phyloP scores from a whole-genome alignment of 1,140 invertebrate species.

The Drosophila sechellia region DNA sequence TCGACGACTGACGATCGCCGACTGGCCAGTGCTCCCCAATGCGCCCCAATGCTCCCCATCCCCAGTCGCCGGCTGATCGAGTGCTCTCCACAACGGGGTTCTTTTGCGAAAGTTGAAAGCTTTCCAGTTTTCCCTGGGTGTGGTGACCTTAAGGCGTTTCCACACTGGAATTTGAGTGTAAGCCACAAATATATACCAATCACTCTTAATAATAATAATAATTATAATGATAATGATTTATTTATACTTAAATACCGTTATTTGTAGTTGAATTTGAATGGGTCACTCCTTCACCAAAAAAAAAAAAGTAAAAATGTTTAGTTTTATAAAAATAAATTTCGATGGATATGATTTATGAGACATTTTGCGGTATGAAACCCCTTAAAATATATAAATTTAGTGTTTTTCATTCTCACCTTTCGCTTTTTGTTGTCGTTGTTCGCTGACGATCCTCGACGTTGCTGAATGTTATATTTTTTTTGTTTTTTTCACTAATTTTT shows the following conservation, averaged over 20 bases:
- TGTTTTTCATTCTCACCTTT: slow-evolving; percentile 41
- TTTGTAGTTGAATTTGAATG: too few relatives aligned
- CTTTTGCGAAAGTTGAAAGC: slow-evolving; percentile 10
- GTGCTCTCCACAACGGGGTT: slow-evolving; percentile 5
- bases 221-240: too few relatives aligned
- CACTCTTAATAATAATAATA: too few relatives aligned
- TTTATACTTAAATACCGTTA: too few relatives aligned
- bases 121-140: slow-evolving; percentile 25
- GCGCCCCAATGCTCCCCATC: background rate
- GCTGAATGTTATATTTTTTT: slow-evolving; percentile 37
- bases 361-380: too few relatives aligned
- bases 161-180: background rate
- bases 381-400: background rate
- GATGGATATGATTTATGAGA: too few relatives aligned
- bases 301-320: too few relatives aligned
- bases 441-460: slow-evolving; percentile 26
- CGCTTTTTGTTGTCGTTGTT: slow-evolving; percentile 34
- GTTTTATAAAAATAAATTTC: too few relatives aligned
- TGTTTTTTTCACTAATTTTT: slow-evolving; percentile 5
- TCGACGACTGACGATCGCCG: background rate
- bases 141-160: slow-evolving; percentile 7
- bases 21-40: background rate
- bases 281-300: too few relatives aligned
- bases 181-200: too few relatives aligned
- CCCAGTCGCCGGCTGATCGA: background rate